Evolutionary conservation across 2,888 invertebrate genomes (phyloP), one percentile per base, ranked within the genome.

Genomic region (Apotomis capreana): DNA sequence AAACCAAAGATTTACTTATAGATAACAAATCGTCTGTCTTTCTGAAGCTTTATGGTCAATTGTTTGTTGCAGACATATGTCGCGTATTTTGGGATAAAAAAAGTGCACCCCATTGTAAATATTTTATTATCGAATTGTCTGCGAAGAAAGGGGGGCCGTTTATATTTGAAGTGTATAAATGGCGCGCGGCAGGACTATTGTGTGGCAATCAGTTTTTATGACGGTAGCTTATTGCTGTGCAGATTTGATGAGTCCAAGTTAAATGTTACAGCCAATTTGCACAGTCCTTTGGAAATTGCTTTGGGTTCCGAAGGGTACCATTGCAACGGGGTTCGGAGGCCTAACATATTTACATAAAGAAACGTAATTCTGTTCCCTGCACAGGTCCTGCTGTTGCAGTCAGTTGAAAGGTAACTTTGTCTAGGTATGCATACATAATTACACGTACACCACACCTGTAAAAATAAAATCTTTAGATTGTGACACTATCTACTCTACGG

Each of bases 21-120:
- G 86, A 87, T 87, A 86, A 81, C 78, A 76, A 68, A 81, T 80
- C 82, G 61, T 75, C 73, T 57, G 62, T 74, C 71, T 74, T 65
- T 74, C 75, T 61, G 62, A 70, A 79, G 76, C 73, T 76, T 78
- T 75, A 59, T 49, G 62, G 62, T 75, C 78, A 79, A 74, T 70
- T 80, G 81, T 69, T 61, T 73, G 65, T 61, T 44, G 15, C 37
- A 59, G 62, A 70, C 74, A 74, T 68, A 58, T 72, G 72, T 72
- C 71, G 67, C 67, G 13, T 71, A 57, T 71, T 71, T 49, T 68
- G 52, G 52, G 62, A 63, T 64, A 65, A 70, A 70, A 65, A 70
- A 68, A 68, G 72, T 61, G 44, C 58, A 37, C 54, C 52, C 62
- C 52, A 59, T 72, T 72, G 68, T 72, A 58, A 63, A 68, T 57